Evolutionary conservation across 2,113 vertebrate species (phyloP), one percentile per base, ranked within the genome.

Genomic region (Nesogale talazaci): DNA sequence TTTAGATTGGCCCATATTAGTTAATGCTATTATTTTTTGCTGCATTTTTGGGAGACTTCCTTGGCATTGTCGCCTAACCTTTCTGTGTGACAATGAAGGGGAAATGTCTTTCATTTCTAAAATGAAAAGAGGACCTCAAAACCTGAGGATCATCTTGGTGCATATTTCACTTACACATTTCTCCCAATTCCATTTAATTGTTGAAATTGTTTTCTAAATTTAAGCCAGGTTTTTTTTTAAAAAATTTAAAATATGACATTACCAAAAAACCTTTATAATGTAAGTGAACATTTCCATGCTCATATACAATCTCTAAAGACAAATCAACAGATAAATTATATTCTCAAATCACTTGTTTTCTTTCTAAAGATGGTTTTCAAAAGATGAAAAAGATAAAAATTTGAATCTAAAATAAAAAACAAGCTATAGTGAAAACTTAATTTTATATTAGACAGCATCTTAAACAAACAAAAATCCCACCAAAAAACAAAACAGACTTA

Each of bases 111-210:
- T 81, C 84, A 77, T 61, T 88, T 95, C n/a, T 75, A 84, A 25
- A n/a, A 36, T 63, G 38, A 38, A 90, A 86, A 56, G 52, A 81
- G 46, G 61, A 69, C n/a, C 57, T 84, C 87, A 84, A 92, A 86
- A 90, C 36, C 77, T 34, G 86, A 59, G 57, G 91, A 78, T 88
- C 27, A 65, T 31, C 34, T 75, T 52, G 23, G 56, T 63, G 93
- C 80, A 57, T 77, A 94, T 82, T 88, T 92, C 57, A 92, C 34
- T 78, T 79, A 61, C 6, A 84, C 15, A 40, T 74, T 83, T 79
- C 22, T 77, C 42, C 27, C 84, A 15, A 84, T n/a, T 85, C 12
- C 79, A 46, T 57, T 88, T 78, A 78, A 65, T 46, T 82, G 86
- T 2, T 29, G 86, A 90, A 88, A 86, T 27, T 86, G n/a, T 25